Evolutionary conservation across 2,888 invertebrate species (phyloP).

Genomic region (Hololepta plana): DNA sequence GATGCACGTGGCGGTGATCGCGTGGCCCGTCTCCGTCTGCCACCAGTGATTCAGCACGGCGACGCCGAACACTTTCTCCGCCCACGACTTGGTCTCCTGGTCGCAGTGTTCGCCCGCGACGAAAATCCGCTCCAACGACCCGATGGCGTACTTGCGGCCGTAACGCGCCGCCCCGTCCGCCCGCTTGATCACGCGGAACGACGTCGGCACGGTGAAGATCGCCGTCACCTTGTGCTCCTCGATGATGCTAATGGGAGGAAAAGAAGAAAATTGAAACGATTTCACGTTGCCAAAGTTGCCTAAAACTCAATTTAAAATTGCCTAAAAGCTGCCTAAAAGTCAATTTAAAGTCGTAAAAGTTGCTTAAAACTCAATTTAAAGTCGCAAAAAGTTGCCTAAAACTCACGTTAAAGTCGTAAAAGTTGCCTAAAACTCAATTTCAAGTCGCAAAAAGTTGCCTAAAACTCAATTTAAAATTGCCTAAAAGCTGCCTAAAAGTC

Average conservation of each 20-base stretch:
- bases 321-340: too few species aligned
- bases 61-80: conserved; percentile 47
- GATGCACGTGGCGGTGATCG: conserved; percentile 69
- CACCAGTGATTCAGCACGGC: conserved; percentile 89
- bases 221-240: conserved; percentile 71
- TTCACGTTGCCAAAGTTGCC: too few species aligned
- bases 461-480: too few species aligned
- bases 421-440: too few species aligned
- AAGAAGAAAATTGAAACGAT: too few species aligned
- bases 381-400: too few species aligned
- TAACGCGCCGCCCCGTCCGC: conserved; percentile 57
- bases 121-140: conserved; percentile 53
- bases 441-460: too few species aligned
- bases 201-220: conserved; percentile 82
- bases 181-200: conserved; percentile 66
- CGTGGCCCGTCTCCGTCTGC: conserved; percentile 91
- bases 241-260: conserved; percentile 66
- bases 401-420: too few species aligned
- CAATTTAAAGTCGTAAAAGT: too few species aligned
- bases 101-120: conserved; percentile 91
- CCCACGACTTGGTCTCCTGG: conserved; percentile 70
- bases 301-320: too few species aligned
- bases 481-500: too few species aligned
- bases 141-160: conserved; percentile 43
- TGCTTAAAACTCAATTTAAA: too few species aligned